These are phyloP conservation scores for Anas georgica DNA, from an alignment of 2,797 vertebrate genomes.

Conservation along the genomic window DNA sequence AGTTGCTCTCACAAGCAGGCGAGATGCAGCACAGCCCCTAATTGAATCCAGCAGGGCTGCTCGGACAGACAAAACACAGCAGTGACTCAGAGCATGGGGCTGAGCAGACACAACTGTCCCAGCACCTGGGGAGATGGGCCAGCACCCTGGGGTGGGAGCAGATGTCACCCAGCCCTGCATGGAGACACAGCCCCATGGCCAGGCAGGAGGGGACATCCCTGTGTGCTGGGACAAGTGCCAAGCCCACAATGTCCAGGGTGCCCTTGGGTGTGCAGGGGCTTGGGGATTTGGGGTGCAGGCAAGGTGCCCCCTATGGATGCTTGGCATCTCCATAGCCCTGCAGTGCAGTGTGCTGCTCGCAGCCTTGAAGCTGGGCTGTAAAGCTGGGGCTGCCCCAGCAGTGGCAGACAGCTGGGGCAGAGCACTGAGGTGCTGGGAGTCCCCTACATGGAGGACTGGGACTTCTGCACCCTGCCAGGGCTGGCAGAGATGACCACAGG, in stretches of 20 bases:
- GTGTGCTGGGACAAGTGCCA: neutral
- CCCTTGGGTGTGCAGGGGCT: neutral
- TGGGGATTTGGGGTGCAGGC: neutral
- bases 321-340: neutral
- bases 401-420: neutral
- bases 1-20: neutral
- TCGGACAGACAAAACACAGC: neutral
- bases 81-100: neutral
- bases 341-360: neutral
- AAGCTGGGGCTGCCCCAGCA: neutral
- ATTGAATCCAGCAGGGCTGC: slow-evolving; percentile 28
- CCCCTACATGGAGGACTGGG: neutral
- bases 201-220: neutral
- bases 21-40: neutral
- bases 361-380: neutral
- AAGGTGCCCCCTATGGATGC: neutral
- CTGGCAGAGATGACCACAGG: neutral
- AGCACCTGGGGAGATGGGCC: neutral
- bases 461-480: neutral
- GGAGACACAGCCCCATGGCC: rapidly evolving
- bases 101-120: neutral
- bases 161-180: neutral
- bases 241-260: neutral
- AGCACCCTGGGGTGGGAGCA: neutral
- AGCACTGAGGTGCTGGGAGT: neutral